Evolutionary conservation across 2,113 vertebrate genomes (phyloP), one percentile per base, ranked within the genome.

Genomic region (Hydrochoerus hydrochaeris): DNA sequence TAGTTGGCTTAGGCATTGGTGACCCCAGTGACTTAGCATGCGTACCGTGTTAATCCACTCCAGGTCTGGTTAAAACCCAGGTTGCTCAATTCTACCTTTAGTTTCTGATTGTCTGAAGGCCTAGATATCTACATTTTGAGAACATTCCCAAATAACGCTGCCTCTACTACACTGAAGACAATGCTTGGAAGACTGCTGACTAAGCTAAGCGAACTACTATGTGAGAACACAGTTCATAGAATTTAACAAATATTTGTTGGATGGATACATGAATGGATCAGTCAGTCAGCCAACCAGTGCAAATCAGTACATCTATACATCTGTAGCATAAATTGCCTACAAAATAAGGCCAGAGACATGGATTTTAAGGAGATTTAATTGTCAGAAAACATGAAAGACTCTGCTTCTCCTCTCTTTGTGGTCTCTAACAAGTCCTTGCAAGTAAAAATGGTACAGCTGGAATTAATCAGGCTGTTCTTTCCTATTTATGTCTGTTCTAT

Each of bases 401-500:
- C 38, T 81, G 16, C 13, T 52, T 14, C 32, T 90, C 58, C 46
- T 46, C 46, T 57, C 35, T 54, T 20, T 94, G 16, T 91, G n/a
- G 78, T 88, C 28, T 44, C 16, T 60, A 71, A 93, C 19, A 32
- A 94, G 78, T 84, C 91, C 83, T n/a, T n/a, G 19, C 2, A 60
- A 0, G 90, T 41, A 85, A 91, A 96, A 95, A 92, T 44, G 92
- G 41, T 67, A 41, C 10, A 0, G 0, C 1, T 91, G 77, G 75
- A 81, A 89, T 96, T 71, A 87, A 78, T 92, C 44, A 11, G 88
- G 30, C 67, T 84, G 57, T 20, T 30, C 97, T 75, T 85, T 2
- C 0, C 60, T 38, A 1, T 75, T 96, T 95, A 87, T 94, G 85
- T 38, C 73, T 97, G 78, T 88, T 49, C 41, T 88, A 6, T 62